Evolutionary conservation across 2,113 vertebrate genomes (phyloP).

Genomic region (Laticauda colubrina): DNA sequence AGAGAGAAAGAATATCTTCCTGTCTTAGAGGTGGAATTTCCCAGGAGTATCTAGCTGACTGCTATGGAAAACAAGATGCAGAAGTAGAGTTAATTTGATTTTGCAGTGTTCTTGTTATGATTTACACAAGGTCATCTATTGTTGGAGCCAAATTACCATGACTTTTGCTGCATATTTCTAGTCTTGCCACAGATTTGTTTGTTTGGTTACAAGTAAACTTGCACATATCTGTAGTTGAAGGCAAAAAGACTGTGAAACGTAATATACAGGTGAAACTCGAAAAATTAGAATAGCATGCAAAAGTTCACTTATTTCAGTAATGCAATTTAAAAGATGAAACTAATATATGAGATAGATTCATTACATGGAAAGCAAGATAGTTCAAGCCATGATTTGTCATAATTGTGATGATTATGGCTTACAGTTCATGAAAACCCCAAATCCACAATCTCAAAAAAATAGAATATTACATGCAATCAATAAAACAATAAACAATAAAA

Average conservation of each 20-base stretch:
- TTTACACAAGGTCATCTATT: neutral
- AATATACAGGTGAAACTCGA: neutral
- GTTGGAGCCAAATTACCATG: neutral
- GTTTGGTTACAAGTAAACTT: neutral
- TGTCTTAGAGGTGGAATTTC: neutral
- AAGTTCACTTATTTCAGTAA: too few species aligned
- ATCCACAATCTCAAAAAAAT: too few species aligned
- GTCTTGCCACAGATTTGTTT: neutral
- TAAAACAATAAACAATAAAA: too few species aligned
- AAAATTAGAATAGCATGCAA: too few species aligned
- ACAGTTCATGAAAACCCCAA: too few species aligned
- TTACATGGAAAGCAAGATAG: too few species aligned
- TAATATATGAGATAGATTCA: too few species aligned
- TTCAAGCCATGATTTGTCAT: too few species aligned
- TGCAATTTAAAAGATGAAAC: too few species aligned
- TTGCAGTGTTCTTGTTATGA: neutral
- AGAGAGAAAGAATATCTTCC: neutral
- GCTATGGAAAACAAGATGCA: neutral
- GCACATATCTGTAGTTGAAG: neutral
- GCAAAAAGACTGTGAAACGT: neutral
- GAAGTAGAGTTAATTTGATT: neutral
- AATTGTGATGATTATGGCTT: too few species aligned
- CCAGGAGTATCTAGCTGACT: neutral
- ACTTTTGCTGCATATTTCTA: neutral
- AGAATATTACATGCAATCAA: too few species aligned